Base-by-base conservation (phyloP, 64 coral and sea anemone genomes). In the Hydrozoanthus tunicans region DNA sequence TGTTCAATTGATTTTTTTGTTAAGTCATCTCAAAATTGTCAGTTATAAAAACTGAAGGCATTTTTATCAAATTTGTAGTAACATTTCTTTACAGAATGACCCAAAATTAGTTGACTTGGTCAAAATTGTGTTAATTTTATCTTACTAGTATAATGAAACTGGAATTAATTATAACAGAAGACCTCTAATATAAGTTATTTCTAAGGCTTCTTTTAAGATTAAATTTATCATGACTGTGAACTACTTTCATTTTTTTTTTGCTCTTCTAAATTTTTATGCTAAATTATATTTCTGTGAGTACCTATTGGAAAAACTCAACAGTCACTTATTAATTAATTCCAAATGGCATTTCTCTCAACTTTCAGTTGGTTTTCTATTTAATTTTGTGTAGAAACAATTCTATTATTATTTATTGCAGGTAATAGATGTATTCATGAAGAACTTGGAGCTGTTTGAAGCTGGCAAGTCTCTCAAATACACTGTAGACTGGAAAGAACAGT, bases 391-490 rank as follows among this genome's bases (percentile, higher is more conserved):
- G 5, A 51, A 82, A 52, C 11, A 9, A 14, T 7, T 6, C 8
- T 8, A 5, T 65, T 15, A 64, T 80, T n/a, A 58, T 59, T 63
- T 82, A 0, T 17, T 85, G 15, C 64, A 85, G 82, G 65, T 85
- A 9, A 6, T 85, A 56, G 62, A 57, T 54, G 8, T 85, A 71
- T 85, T 85, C 14, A 15, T 68, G 17, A 58, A 70, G 65, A 85
- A 85, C 51, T 24, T 85, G 52, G 82, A 85, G 82, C 70, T 85
- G 65, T 85, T 56, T 67, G 82, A 85, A 85, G 82, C 82, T 85
- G 82, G 64, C 3, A 57, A 85, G 26, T 53, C 82, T 1, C 51
- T 85, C 11, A 25, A 85, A 0, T 85, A 57, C 26, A 4, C 26
- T 9, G 65, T 85, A 55, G 82, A 85, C 64, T 85, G 64, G 82